phyloP scores from a whole-genome alignment of 2,797 vertebrate genomes.

The Spinus pinus region DNA sequence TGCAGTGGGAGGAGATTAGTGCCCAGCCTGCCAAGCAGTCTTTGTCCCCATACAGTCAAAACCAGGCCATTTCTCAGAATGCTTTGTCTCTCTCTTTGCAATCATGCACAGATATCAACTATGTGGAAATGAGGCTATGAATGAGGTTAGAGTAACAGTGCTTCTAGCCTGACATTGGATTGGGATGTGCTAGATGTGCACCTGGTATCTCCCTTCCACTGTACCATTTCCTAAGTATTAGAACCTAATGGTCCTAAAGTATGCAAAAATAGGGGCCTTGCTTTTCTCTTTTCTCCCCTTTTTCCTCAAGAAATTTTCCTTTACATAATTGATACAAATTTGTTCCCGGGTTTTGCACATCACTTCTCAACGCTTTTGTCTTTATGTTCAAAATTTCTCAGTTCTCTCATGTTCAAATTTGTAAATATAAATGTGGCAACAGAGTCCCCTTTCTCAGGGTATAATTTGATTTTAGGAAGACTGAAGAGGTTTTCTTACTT shows the following conservation, averaged over 20 bases:
- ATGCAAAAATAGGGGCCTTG: neutral
- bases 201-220: neutral
- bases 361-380: neutral
- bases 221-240: neutral
- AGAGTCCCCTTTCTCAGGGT: neutral
- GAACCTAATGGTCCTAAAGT: neutral
- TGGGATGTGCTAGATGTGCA: neutral
- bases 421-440: neutral
- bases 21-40: neutral
- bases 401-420: neutral
- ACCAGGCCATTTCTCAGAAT: neutral
- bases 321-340: neutral
- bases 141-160: neutral
- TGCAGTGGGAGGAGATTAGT: neutral
- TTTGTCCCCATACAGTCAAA: neutral
- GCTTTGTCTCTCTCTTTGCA: neutral
- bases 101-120: neutral
- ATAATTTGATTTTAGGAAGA: neutral
- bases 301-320: neutral
- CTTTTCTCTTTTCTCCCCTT: neutral
- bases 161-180: neutral
- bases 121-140: neutral
- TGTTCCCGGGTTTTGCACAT: neutral
- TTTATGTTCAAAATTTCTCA: neutral
- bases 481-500: neutral